Percentiles rank a stretch among this genome's conserved stretches.
Evolutionary conservation across 2,113 vertebrate genomes (phyloP).

Genomic region (Oncorhynchus tshawytscha): DNA sequence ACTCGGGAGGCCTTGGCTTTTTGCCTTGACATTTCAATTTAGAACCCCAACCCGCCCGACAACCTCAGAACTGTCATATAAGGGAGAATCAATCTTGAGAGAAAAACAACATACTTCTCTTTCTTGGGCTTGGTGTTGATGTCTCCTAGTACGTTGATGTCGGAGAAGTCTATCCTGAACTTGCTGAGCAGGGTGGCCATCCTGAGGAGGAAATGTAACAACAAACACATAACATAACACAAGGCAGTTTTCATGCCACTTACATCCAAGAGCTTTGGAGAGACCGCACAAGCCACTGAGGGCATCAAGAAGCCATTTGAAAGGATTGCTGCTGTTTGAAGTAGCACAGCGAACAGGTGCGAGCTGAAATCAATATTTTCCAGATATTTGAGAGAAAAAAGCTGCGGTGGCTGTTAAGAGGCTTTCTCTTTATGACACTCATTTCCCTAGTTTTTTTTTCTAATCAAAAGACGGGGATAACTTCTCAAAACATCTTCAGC

Average conservation of each 20-base stretch:
- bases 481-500: neutral
- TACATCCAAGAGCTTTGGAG: conserved; percentile 25
- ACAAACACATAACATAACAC: neutral
- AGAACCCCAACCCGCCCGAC: neutral
- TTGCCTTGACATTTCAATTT: neutral
- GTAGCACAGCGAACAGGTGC: neutral
- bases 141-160: conserved; percentile 95
- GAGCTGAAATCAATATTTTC: neutral
- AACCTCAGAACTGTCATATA: neutral
- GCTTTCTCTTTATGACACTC: neutral
- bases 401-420: neutral
- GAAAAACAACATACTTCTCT: conserved; percentile 81
- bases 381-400: neutral
- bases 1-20: neutral
- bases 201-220: conserved; percentile 60
- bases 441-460: neutral
- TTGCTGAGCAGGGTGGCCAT: conserved; percentile 97
- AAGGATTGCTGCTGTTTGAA: neutral
- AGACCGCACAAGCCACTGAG: neutral
- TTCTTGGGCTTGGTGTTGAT: conserved; percentile 98
- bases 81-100: neutral
- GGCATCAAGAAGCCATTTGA: neutral
- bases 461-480: neutral
- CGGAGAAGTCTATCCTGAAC: conserved; percentile 96
- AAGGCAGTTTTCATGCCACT: neutral